A percentile compares a stretch with the other conserved stretches of the same genome.
These are phyloP conservation scores for Eupithecia insigniata DNA, from an alignment of 2,888 invertebrate genomes.

Conservation along the genomic window DNA sequence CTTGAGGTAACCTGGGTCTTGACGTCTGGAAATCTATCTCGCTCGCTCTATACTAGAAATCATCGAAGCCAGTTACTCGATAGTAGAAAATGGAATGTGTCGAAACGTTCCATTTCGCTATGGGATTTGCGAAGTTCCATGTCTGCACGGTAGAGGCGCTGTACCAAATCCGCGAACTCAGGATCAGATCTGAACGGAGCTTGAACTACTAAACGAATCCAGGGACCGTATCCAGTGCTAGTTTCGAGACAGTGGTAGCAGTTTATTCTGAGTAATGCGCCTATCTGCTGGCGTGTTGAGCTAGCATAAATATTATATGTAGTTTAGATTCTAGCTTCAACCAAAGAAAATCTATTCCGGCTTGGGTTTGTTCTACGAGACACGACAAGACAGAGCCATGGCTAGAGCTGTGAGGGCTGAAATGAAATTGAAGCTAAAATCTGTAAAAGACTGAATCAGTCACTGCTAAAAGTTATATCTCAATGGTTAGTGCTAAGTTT, in stretches of 20 bases:
- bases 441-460: background rate
- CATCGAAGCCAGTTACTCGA: no score
- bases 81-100: no score
- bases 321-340: background rate
- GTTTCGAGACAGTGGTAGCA: no score
- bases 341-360: background rate
- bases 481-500: background rate
- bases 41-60: background rate
- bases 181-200: no score
- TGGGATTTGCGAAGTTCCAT: background rate
- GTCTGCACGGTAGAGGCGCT: background rate
- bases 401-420: background rate
- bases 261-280: no score
- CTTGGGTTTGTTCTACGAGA: background rate
- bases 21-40: background rate
- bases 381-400: background rate
- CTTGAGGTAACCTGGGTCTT: background rate
- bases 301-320: background rate
- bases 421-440: background rate
- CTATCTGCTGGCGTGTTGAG: no score
- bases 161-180: background rate
- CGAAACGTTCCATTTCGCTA: background rate
- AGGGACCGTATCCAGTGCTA: no score
- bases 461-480: background rate
- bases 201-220: no score